phyloP scores from a whole-genome alignment of 2,113 vertebrate species.

The Promerops cafer region DNA sequence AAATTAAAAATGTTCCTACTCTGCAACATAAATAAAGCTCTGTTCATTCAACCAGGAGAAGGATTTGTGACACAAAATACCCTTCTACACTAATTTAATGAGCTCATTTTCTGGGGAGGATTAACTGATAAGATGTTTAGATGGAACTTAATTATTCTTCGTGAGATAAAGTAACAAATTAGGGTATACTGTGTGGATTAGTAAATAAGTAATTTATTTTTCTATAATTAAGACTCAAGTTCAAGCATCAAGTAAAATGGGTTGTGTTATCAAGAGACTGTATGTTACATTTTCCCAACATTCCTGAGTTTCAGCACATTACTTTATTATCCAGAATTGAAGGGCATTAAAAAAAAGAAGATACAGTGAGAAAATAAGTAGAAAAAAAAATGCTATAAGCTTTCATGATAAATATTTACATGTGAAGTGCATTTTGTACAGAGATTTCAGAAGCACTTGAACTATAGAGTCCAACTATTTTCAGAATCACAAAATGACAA shows the following conservation, averaged over 20 bases:
- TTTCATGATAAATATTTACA: neutral
- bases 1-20: neutral
- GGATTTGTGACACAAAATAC: constrained; percentile 5
- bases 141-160: constrained; percentile 46
- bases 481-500: neutral
- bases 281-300: neutral
- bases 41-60: constrained; percentile 4
- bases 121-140: constrained; percentile 25
- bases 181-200: constrained; percentile 13
- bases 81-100: constrained; percentile 23
- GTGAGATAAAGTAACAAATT: constrained; percentile 40
- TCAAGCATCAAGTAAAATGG: neutral
- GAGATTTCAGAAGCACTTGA: neutral
- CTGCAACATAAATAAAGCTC: neutral
- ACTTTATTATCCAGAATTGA: neutral
- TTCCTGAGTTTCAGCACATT: neutral
- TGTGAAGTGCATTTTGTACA: neutral
- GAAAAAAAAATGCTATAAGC: neutral
- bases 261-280: neutral
- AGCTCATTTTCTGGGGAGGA: constrained; percentile 36
- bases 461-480: neutral
- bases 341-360: neutral
- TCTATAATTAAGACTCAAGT: constrained; percentile 12
- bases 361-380: neutral
- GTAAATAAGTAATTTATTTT: constrained; percentile 53